Evolutionary conservation across 2,888 invertebrate genomes (phyloP), one percentile per base, ranked within the genome.

Genomic region (Cheilosia scutellata): DNA sequence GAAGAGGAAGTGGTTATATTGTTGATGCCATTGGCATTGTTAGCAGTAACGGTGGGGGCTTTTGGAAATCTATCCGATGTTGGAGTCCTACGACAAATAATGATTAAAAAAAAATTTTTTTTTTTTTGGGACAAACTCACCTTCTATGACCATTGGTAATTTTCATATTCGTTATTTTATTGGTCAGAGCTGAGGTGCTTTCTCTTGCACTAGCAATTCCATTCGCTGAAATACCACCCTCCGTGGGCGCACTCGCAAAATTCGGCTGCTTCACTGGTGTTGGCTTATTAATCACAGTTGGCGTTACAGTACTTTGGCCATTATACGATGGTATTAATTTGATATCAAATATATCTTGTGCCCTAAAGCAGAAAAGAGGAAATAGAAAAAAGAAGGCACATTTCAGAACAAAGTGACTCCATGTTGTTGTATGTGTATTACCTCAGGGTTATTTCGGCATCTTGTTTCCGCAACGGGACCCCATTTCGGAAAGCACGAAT

Each of bases 401-500:
- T 9, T n/a, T 27, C 5, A 7, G 49, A 9, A 2, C 13, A 51
- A 27, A 51, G 11, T 4, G 7, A 25, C 9, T 27, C 51, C 51
- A 51, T 11, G 25, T 27, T 51, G 4, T 51, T 13, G 13, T 27
- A 37, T 13, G 13, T 27, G 9, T 4, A 29, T 16, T 82, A 95
- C 95, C 94, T 94, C 79, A 96, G 93, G 60, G 94, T 94, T 57
- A 96, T 94, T 89, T 94, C 93, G 29, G 94, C 93, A 65, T 94
- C 93, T 87, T 94, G 94, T 90, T 94, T 91, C 66, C 91, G 90
- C 71, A 93, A 88, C 27, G 92, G 93, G 0, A 92, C 90, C 89
- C 98, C 98, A 93, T 98, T 97, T 87, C 96, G 95, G 91, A 97
- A 97, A 13, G 96, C 96, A 91, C 96, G 95, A 9, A 94, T 94